Conservation (phyloP, 2,113 vertebrate genomes). For the Leptocoma aspasia region DNA sequence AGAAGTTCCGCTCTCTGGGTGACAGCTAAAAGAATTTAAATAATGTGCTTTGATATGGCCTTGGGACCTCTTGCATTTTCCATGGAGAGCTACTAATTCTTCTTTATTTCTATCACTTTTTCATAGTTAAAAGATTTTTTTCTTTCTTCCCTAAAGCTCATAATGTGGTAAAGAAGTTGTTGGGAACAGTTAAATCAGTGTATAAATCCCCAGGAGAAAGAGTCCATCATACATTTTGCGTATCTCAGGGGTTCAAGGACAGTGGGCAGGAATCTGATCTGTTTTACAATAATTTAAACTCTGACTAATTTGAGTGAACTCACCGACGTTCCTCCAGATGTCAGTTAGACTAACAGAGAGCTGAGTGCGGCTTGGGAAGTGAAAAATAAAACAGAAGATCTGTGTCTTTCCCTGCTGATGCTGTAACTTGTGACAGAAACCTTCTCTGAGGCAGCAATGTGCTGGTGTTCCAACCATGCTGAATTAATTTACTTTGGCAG, state of each 20-base stretch:
- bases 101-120: slow-evolving; percentile 33
- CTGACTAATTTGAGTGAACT: slow-evolving; percentile 28
- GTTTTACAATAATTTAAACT: slow-evolving; percentile 5
- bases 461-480: slow-evolving; percentile 77
- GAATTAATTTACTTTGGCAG: slow-evolving; percentile 81
- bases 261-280: slow-evolving; percentile 22
- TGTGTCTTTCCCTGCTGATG: slow-evolving; percentile 46
- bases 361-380: slow-evolving; percentile 47
- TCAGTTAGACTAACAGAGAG: slow-evolving; percentile 34
- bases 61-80: slow-evolving; percentile 45
- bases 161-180: slow-evolving; percentile 36
- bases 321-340: neutral
- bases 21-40: slow-evolving; percentile 22
- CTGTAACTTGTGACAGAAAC: slow-evolving; percentile 32
- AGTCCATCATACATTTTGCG: slow-evolving; percentile 24
- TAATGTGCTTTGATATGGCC: neutral
- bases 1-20: neutral
- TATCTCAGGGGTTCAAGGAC: slow-evolving; percentile 40
- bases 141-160: neutral
- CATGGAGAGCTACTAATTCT: slow-evolving; percentile 3
- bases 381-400: slow-evolving; percentile 72
- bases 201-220: slow-evolving; percentile 41
- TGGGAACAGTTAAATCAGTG: slow-evolving; percentile 35
- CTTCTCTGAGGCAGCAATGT: slow-evolving; percentile 31
- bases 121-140: neutral